Percentiles rank a stretch among this genome's conserved stretches.
phyloP scores from a whole-genome alignment of 2,888 invertebrate species.

The Brachyopa scutellaris region DNA sequence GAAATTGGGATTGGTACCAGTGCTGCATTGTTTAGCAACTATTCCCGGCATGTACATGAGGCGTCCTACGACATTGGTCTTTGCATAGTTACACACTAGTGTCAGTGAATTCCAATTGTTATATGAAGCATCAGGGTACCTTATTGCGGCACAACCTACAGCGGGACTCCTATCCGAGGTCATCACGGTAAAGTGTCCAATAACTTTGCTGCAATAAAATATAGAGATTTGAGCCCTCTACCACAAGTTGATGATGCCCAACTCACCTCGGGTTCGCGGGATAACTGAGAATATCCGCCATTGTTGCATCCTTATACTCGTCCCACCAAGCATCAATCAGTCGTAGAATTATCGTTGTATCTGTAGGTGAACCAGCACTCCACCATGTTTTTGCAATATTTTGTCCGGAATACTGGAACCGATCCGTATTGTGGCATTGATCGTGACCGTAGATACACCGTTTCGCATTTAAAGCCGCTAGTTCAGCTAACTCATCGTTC shows the following conservation, averaged over 20 bases:
- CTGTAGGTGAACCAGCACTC: not conserved
- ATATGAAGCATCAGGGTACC: slow-evolving; percentile 40
- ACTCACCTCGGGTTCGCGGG: too few relatives aligned
- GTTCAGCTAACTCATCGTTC: slow-evolving; percentile 75
- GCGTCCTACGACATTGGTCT: slow-evolving; percentile 73
- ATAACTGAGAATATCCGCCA: slow-evolving; percentile 73
- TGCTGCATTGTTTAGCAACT: slow-evolving; percentile 74
- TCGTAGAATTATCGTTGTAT: not conserved
- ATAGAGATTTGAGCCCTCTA: too few relatives aligned
- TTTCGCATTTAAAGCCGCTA: slow-evolving; percentile 75
- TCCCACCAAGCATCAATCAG: slow-evolving; percentile 28
- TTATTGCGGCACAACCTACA: slow-evolving; percentile 76
- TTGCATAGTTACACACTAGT: slow-evolving; percentile 77
- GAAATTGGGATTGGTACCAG: slow-evolving; percentile 74
- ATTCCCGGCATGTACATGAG: slow-evolving; percentile 64
- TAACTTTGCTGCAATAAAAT: slow-evolving; percentile 1
- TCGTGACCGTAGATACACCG: slow-evolving; percentile 76
- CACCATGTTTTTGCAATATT: slow-evolving; percentile 75
- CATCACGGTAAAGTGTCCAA: slow-evolving; percentile 77
- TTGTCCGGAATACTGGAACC: slow-evolving; percentile 76
- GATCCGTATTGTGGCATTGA: slow-evolving; percentile 75
- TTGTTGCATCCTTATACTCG: slow-evolving; percentile 30
- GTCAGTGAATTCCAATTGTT: slow-evolving; percentile 73
- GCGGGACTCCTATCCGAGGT: slow-evolving; percentile 75
- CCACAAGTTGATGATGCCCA: too few relatives aligned